Conservation (phyloP, 2,888 invertebrate genomes). For the Megalurothrips usitatus region DNA sequence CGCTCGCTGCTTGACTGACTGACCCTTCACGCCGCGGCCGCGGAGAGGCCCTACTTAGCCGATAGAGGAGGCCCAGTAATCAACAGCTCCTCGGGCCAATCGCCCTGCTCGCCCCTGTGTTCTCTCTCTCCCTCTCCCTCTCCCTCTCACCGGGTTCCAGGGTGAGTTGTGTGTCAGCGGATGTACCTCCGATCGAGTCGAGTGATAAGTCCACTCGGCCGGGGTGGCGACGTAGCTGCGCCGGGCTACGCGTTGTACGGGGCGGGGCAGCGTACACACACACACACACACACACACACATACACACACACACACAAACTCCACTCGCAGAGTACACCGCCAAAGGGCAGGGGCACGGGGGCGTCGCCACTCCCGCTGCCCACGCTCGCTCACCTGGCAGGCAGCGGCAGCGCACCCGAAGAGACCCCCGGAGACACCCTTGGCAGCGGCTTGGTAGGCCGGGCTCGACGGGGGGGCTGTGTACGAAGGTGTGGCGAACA, state of each 20-base stretch:
- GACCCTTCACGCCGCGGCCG: not conserved
- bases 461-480: not conserved
- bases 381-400: not conserved
- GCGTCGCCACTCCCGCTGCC: not conserved
- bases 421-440: not conserved
- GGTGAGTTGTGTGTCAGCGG: too few relatives aligned
- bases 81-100: not conserved
- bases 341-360: not conserved
- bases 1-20: not conserved
- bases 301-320: too few relatives aligned
- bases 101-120: not conserved
- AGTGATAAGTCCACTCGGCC: not conserved
- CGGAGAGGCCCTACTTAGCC: not conserved
- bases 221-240: not conserved
- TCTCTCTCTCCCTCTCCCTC: not conserved
- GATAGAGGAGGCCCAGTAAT: not conserved
- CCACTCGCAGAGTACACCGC: too few relatives aligned
- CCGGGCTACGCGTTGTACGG: not conserved
- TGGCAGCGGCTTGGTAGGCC: not conserved
- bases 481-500: constrained; percentile 7
- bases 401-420: not conserved
- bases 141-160: not conserved
- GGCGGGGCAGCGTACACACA: too few relatives aligned
- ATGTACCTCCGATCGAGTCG: not conserved
- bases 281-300: too few relatives aligned